Evolutionary conservation across 1,140 invertebrate genomes (phyloP), one percentile per base, ranked within the genome.

Genomic region (Macrobrachium nipponense): DNA sequence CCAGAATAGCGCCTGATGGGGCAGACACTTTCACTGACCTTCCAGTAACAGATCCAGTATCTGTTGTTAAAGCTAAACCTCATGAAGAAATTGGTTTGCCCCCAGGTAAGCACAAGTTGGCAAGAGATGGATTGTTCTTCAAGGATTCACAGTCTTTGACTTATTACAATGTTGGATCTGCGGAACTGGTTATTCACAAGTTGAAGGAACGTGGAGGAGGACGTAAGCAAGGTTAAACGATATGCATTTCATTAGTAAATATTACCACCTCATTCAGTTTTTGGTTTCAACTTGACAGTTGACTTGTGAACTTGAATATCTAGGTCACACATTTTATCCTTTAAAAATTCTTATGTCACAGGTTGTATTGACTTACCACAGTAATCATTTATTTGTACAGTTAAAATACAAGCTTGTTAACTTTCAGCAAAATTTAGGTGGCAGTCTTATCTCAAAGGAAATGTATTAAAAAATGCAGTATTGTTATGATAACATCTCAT

Each of bases 161-260:
- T 0, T 99, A 95, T 92, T 99, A 99, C 92, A 99, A 99, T 91
- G 94, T 99, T 43, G 92, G 94, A 0, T 95, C 95, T 14, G n/a
- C n/a, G 96, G 95, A 68, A 95, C 95, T 17, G n/a, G 92, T 95
- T n/a, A 94, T 99, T 64, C 95, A 61, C 95, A n/a, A 98, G 91
- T 92, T 99, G 10, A 99, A 99, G 91, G 98, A 99, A 92, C 94
- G 98, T 92, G n/a, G n/a, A n/a, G 98, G 98, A 91, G 98, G 98
- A 59, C 93, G 98, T 62, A 99, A 99, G 92, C n/a, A 99, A 99
- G 90, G n/a, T n/a, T 99, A 96, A 94, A 58, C 18, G 2, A 12
- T 11, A 75, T 18, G 73, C 5, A 20, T 5, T 76, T 51, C 6
- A n/a, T n/a, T n/a, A n/a, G n/a, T n/a, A n/a, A n/a, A n/a, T n/a